phyloP scores from a whole-genome alignment of 1,140 invertebrate genomes.

The Hetaerina americana region DNA sequence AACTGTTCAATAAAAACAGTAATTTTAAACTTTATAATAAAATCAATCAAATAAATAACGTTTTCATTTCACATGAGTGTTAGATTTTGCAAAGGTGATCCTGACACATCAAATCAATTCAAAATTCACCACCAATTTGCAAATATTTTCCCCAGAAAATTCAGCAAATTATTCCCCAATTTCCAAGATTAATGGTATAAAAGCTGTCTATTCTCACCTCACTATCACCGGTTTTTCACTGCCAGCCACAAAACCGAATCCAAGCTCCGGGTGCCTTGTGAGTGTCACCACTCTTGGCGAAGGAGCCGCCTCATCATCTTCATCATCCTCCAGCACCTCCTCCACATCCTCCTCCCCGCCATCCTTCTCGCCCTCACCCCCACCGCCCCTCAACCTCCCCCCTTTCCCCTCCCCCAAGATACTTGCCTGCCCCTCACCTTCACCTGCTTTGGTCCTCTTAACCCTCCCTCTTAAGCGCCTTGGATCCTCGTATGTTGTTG shows the following conservation, averaged over 20 bases:
- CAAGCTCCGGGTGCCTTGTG: slow-evolving; percentile 54
- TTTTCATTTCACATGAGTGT: no score
- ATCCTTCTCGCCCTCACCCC: not conserved
- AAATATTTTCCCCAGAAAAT: not conserved
- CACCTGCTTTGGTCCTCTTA: not conserved
- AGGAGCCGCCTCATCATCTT: slow-evolving; percentile 50
- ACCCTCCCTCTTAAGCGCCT: not conserved
- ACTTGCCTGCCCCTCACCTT: slow-evolving; percentile 1
- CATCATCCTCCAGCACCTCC: slow-evolving; percentile 39
- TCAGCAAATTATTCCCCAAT: not conserved
- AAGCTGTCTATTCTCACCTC: slow-evolving; percentile 35
- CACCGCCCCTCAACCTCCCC: not conserved
- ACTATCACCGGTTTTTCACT: slow-evolving; percentile 84
- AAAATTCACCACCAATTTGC: slow-evolving; percentile 1
- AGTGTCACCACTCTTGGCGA: slow-evolving; percentile 62
- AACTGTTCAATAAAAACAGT: no score
- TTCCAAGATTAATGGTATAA: not conserved
- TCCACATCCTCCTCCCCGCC: not conserved
- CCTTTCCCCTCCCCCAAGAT: not conserved
- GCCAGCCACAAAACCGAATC: slow-evolving; percentile 88
- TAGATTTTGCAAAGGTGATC: no score
- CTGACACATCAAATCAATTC: not conserved
- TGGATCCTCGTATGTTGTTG: slow-evolving; percentile 75
- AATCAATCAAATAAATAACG: no score
- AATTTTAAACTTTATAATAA: no score